Evolutionary conservation across 2,888 invertebrate species (phyloP).

Genomic region (Protophormia terraenovae): DNA sequence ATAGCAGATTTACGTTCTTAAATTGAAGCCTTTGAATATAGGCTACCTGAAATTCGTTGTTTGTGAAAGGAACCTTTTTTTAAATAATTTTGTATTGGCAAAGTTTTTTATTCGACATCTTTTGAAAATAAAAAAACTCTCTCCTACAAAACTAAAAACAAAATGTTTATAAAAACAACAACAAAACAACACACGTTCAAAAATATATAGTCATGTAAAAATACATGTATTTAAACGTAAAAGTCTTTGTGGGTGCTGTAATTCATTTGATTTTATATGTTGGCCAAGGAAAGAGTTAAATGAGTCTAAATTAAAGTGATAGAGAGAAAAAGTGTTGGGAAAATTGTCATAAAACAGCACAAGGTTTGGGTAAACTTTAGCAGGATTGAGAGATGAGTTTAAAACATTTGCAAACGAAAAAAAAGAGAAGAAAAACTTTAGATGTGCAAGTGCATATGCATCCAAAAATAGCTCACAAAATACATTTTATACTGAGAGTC

Average conservation of each 20-base stretch:
- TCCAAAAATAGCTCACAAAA: slow-evolving; percentile 67
- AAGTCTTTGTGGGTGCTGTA: slow-evolving; percentile 61
- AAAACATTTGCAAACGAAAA: slow-evolving; percentile 52
- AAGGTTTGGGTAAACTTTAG: slow-evolving; percentile 24
- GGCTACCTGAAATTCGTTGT: background rate
- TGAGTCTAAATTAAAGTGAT: slow-evolving; percentile 46
- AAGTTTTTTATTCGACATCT: slow-evolving; percentile 46
- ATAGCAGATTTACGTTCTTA: background rate
- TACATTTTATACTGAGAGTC: background rate
- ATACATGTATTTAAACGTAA: slow-evolving; percentile 43
- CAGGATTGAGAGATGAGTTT: slow-evolving; percentile 53
- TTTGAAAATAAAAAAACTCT: background rate
- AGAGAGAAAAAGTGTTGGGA: too few relatives aligned
- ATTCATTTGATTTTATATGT: slow-evolving; percentile 64
- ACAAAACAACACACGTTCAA: slow-evolving; percentile 9
- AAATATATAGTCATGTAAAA: slow-evolving; percentile 1
- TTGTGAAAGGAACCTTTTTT: background rate
- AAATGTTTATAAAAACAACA: background rate
- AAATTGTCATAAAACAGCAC: too few relatives aligned
- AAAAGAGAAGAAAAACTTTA: slow-evolving; percentile 42
- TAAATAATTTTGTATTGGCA: slow-evolving; percentile 2
- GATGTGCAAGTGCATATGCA: slow-evolving; percentile 73
- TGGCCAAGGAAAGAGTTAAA: slow-evolving; percentile 65
- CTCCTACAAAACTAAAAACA: background rate
- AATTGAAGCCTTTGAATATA: background rate